Conservation (phyloP, 2,113 vertebrate genomes). For the Brachyistius frenatus region DNA sequence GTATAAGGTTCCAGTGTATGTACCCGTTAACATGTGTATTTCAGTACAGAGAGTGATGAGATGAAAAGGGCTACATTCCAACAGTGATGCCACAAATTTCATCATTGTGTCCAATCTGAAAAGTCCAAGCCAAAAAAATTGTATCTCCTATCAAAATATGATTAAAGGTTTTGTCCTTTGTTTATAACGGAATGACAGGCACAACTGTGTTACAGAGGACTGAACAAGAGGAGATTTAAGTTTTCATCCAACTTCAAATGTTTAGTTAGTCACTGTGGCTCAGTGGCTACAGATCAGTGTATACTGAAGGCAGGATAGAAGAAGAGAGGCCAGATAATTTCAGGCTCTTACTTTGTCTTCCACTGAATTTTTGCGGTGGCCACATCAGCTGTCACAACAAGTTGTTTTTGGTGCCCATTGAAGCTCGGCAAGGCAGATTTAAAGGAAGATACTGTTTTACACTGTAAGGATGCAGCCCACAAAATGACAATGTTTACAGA, state of each 20-base stretch:
- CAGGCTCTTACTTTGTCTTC: background rate
- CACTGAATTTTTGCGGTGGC: background rate
- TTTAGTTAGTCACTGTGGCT: background rate
- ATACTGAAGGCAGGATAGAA: background rate
- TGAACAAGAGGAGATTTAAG: background rate
- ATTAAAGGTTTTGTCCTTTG: background rate
- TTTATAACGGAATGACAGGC: background rate
- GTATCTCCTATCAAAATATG: background rate
- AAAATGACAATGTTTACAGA: constrained; percentile 63
- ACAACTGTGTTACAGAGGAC: background rate
- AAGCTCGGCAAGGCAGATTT: constrained; percentile 2
- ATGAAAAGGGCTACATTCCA: constrained; percentile 74
- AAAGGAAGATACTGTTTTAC: background rate
- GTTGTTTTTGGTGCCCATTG: background rate
- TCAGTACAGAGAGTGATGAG: constrained; percentile 50
- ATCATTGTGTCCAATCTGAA: background rate
- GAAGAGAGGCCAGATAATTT: background rate
- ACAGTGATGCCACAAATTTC: constrained; percentile 42
- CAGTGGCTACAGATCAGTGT: background rate
- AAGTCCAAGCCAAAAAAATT: background rate
- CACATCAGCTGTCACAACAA: background rate
- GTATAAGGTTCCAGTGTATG: constrained; percentile 26
- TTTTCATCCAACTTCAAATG: background rate
- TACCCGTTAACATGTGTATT: constrained; percentile 31
- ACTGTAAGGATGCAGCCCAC: constrained; percentile 72